Percentiles rank a stretch among this genome's conserved stretches.
phyloP scores from a whole-genome alignment of 92 coral and sea anemone species.

The Porites evermanni region DNA sequence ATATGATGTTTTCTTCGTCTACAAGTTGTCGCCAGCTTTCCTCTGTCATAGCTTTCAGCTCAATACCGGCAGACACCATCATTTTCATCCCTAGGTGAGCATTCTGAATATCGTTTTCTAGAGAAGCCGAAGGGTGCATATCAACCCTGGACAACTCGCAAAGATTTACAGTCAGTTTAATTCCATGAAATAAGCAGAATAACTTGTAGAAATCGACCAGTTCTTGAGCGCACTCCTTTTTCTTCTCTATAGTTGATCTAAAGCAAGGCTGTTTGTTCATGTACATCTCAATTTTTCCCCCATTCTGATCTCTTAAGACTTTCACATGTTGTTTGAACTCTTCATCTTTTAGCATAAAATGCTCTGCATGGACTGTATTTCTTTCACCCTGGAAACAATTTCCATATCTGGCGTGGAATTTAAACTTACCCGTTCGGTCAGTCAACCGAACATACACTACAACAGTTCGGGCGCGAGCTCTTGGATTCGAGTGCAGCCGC shows the following conservation, averaged over 20 bases:
- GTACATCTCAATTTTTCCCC: constrained; percentile 9
- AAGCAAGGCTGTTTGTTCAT: constrained; percentile 53
- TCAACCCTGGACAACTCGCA: constrained; percentile 38
- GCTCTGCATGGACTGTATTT: constrained; percentile 35
- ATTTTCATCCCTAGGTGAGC: constrained; percentile 15
- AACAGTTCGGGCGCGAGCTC: constrained; percentile 1
- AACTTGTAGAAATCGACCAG: constrained; percentile 3
- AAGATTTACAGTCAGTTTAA: constrained; percentile 25
- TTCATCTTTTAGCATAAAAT: constrained; percentile 41
- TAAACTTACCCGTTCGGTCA: background rate
- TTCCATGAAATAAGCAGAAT: constrained; percentile 5
- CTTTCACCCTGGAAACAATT: constrained; percentile 21
- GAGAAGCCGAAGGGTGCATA: background rate
- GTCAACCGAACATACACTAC: constrained; percentile 35
- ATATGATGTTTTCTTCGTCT: background rate
- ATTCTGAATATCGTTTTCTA: constrained; percentile 12
- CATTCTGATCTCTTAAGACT: background rate
- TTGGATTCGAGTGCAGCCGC: background rate
- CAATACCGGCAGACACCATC: constrained; percentile 29
- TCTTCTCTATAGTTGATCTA: constrained; percentile 18
- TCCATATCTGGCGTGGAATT: constrained; percentile 48
- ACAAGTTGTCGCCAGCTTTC: constrained; percentile 31
- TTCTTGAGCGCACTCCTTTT: constrained; percentile 30
- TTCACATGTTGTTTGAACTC: constrained; percentile 22
- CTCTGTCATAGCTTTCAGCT: constrained; percentile 36